Conservation (phyloP, 2,888 invertebrate genomes). For the Acronicta alni region DNA sequence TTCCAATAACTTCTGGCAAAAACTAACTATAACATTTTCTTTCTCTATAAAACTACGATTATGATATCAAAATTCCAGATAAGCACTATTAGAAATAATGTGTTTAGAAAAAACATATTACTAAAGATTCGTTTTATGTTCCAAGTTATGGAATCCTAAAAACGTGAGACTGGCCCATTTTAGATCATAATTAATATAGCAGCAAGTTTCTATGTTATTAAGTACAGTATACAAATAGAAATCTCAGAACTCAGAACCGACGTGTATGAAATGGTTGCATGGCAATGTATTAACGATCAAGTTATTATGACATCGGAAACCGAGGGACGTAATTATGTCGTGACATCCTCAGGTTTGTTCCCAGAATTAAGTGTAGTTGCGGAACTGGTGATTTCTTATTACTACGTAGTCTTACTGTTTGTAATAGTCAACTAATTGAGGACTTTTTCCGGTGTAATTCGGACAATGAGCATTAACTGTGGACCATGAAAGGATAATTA, state of each 20-base stretch:
- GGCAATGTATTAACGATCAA: conserved; percentile 21
- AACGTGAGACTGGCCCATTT: conserved; percentile 23
- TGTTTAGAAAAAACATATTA: not conserved
- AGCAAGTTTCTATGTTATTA: conserved; percentile 30
- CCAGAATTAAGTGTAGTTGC: conserved; percentile 39
- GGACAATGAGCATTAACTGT: conserved; percentile 7
- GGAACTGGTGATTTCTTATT: conserved; percentile 31
- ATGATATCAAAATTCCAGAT: too few species aligned
- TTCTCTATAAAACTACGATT: too few species aligned
- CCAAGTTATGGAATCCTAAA: conserved; percentile 10
- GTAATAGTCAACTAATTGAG: conserved; percentile 17
- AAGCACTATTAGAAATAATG: too few species aligned
- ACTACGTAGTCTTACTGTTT: conserved; percentile 29
- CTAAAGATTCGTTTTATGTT: not conserved
- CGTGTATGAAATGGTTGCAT: conserved; percentile 20
- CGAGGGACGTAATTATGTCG: conserved; percentile 33
- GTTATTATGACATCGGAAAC: conserved; percentile 46
- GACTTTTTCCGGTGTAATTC: conserved; percentile 17
- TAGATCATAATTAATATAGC: conserved; percentile 5
- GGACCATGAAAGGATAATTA: conserved; percentile 15
- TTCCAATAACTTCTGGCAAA: not conserved
- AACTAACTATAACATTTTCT: too few species aligned
- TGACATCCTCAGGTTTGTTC: conserved; percentile 45
- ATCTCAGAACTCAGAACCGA: conserved; percentile 21
- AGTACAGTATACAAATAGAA: conserved; percentile 13